phyloP scores from a whole-genome alignment of 1,140 invertebrate species.

The Sinonovacula constricta region DNA sequence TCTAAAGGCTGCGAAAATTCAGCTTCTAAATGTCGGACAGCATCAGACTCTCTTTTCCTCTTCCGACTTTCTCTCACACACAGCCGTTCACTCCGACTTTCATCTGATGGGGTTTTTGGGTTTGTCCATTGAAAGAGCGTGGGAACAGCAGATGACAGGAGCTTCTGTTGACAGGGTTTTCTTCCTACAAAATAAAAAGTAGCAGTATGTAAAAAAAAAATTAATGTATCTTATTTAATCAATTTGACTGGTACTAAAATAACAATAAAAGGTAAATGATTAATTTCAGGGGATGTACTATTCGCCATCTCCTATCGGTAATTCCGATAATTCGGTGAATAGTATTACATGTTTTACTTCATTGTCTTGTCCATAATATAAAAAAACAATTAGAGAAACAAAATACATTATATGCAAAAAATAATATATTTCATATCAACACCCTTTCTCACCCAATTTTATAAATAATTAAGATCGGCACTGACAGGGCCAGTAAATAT shows the following conservation, averaged over 20 bases:
- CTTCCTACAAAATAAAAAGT: constrained; percentile 44
- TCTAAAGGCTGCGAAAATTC: no score
- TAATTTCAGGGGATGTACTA: constrained; percentile 18
- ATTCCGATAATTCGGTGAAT: constrained; percentile 16
- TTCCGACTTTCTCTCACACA: no score
- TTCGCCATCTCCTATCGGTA: constrained; percentile 18
- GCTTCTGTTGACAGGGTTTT: no score
- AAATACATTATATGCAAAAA: constrained; percentile 18
- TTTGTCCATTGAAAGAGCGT: no score
- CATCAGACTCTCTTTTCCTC: no score
- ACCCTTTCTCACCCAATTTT: constrained; percentile 15
- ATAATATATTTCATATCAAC: constrained; percentile 20
- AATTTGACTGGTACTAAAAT: constrained; percentile 24
- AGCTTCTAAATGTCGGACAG: no score
- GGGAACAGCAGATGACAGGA: no score
- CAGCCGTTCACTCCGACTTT: no score
- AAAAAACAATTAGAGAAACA: constrained; percentile 14
- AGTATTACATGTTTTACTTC: constrained; percentile 16
- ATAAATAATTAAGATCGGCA: constrained; percentile 17
- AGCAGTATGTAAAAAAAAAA: constrained; percentile 36
- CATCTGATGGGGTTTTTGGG: no score
- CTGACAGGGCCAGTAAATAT: constrained; percentile 15
- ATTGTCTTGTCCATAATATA: constrained; percentile 17
- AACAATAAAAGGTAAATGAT: constrained; percentile 20
- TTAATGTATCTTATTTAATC: constrained; percentile 23